Evolutionary conservation across 2,888 invertebrate genomes (phyloP).

Genomic region (Poecilus cupreus): DNA sequence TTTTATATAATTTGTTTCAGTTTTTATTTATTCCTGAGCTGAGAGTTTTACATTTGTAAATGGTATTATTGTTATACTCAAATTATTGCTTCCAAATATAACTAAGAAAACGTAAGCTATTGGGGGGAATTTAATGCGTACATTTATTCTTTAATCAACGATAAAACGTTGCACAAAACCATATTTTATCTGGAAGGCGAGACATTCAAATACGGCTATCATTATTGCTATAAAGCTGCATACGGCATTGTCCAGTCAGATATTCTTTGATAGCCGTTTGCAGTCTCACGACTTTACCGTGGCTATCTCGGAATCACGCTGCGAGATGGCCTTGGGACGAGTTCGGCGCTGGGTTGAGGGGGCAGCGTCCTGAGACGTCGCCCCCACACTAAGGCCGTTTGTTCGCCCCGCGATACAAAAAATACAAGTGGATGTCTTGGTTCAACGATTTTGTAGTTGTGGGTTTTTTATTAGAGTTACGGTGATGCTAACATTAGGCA

Average conservation of each 20-base stretch:
- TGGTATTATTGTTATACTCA: too few relatives aligned
- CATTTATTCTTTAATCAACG: too few relatives aligned
- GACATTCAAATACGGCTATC: neutral
- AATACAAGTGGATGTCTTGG: neutral
- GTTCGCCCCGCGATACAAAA: constrained; percentile 59
- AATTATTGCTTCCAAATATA: too few relatives aligned
- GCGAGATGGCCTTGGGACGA: constrained; percentile 21
- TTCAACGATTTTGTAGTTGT: constrained; percentile 9
- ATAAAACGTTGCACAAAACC: too few relatives aligned
- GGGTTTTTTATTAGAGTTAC: constrained; percentile 17
- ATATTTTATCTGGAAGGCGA: too few relatives aligned
- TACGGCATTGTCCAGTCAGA: neutral
- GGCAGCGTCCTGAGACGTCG: constrained; percentile 63
- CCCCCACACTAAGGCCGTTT: constrained; percentile 62
- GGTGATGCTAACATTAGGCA: neutral
- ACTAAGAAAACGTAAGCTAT: too few relatives aligned
- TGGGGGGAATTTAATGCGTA: too few relatives aligned
- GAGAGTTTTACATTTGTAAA: too few relatives aligned
- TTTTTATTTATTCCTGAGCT: too few relatives aligned
- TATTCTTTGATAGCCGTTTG: constrained; percentile 8
- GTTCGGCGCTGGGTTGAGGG: constrained; percentile 61
- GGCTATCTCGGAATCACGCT: neutral
- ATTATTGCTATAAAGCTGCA: neutral
- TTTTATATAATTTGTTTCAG: too few relatives aligned
- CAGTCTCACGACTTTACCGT: constrained; percentile 1